phyloP scores from a whole-genome alignment of 2,797 vertebrate species.

The Sebastiscus albofasciatus region DNA sequence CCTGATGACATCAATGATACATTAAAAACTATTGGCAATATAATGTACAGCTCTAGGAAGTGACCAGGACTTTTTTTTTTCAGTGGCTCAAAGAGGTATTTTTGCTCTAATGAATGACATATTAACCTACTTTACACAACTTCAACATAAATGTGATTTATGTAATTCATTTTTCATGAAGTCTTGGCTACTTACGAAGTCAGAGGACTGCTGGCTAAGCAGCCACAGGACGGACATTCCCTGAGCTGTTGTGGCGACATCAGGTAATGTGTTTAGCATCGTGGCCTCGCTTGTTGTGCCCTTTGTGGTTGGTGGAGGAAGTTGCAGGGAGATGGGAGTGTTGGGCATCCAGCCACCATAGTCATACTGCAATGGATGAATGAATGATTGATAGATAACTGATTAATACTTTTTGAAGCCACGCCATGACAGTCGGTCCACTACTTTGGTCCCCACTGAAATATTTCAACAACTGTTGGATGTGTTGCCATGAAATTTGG shows the following conservation, averaged over 20 bases:
- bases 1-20: constrained; percentile 20
- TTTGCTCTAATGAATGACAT: background rate
- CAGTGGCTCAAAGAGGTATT: background rate
- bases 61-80: background rate
- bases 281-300: constrained; percentile 34
- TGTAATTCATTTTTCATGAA: background rate
- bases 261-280: constrained; percentile 54
- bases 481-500: background rate
- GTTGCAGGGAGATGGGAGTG: constrained; percentile 53
- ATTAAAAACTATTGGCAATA: background rate
- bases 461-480: background rate
- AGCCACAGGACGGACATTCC: constrained; percentile 56
- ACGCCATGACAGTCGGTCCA: too few species aligned
- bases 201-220: constrained; percentile 60
- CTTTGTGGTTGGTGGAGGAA: constrained; percentile 61
- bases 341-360: constrained; percentile 71
- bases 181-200: constrained; percentile 53
- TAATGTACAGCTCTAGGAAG: background rate
- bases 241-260: constrained; percentile 27
- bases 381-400: background rate
- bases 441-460: too few species aligned
- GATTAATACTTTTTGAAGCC: background rate
- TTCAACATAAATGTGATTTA: too few species aligned
- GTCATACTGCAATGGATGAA: constrained; percentile 57
- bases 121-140: too few species aligned